Conservation (phyloP, 2,113 vertebrate genomes). For the Sapayoa aenigma region DNA sequence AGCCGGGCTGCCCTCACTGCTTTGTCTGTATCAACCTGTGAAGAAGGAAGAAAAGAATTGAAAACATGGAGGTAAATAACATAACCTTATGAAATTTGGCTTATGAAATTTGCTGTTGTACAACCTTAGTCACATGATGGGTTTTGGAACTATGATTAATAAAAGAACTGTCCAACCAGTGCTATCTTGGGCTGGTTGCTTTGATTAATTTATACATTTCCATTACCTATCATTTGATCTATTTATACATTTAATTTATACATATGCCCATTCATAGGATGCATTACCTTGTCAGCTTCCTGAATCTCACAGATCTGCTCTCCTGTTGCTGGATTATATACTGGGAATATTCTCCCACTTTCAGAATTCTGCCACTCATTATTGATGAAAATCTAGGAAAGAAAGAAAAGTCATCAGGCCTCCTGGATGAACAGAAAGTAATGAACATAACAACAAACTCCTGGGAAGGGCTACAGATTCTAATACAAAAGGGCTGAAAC, state of each 20-base stretch:
- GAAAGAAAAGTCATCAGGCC: neutral
- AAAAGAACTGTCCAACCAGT: neutral
- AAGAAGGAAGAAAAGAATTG: neutral
- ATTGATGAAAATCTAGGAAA: slow-evolving; percentile 93
- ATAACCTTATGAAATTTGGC: neutral
- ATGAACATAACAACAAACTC: neutral
- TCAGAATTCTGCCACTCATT: slow-evolving; percentile 98
- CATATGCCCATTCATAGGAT: neutral
- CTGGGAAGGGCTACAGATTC: neutral
- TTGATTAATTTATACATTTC: neutral
- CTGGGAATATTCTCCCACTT: slow-evolving; percentile 87
- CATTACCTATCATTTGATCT: neutral
- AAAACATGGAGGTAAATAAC: neutral
- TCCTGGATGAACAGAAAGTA: neutral
- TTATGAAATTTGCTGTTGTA: neutral
- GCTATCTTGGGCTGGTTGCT: neutral
- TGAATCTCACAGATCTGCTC: slow-evolving; percentile 96
- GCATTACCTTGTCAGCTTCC: slow-evolving; percentile 94
- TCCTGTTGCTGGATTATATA: slow-evolving; percentile 90
- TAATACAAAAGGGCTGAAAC: neutral
- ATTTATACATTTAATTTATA: neutral
- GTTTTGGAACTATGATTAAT: neutral
- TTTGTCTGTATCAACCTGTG: slow-evolving; percentile 91
- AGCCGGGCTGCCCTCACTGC: slow-evolving; percentile 91
- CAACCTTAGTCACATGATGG: neutral